These are phyloP conservation scores for Eulemur mongoz DNA, from an alignment of 2,797 vertebrate genomes.

Conservation along the genomic window DNA sequence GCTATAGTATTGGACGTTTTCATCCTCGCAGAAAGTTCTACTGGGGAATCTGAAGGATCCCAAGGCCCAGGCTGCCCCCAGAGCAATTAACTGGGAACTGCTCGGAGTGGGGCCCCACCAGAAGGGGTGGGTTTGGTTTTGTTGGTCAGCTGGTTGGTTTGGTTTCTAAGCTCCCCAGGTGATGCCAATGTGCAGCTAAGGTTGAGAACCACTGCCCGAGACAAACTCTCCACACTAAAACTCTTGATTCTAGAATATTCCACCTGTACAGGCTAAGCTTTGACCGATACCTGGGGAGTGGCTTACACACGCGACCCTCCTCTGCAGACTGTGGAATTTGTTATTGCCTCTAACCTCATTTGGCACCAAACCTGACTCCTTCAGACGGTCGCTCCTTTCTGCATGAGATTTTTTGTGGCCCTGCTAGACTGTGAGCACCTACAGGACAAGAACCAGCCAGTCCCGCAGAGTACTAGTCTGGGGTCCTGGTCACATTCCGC, in stretches of 20 bases:
- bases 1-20: neutral
- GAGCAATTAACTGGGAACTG: constrained; percentile 6
- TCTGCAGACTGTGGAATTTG: neutral
- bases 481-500: neutral
- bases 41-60: neutral
- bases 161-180: neutral
- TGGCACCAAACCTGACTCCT: neutral
- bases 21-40: neutral
- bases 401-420: neutral
- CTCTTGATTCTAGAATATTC: neutral
- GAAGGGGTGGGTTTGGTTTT: neutral
- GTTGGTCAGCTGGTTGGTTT: neutral
- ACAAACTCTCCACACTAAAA: neutral
- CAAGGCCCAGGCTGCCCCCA: neutral
- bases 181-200: neutral
- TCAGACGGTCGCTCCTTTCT: neutral
- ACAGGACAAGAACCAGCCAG: neutral
- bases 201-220: neutral
- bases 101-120: neutral
- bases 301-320: neutral
- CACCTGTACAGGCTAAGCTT: neutral
- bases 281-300: neutral
- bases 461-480: neutral
- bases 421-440: neutral
- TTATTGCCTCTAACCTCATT: neutral